Evolutionary conservation across 2,797 vertebrate genomes (phyloP), one percentile per base, ranked within the genome.

Genomic region (Heliangelus exortis): DNA sequence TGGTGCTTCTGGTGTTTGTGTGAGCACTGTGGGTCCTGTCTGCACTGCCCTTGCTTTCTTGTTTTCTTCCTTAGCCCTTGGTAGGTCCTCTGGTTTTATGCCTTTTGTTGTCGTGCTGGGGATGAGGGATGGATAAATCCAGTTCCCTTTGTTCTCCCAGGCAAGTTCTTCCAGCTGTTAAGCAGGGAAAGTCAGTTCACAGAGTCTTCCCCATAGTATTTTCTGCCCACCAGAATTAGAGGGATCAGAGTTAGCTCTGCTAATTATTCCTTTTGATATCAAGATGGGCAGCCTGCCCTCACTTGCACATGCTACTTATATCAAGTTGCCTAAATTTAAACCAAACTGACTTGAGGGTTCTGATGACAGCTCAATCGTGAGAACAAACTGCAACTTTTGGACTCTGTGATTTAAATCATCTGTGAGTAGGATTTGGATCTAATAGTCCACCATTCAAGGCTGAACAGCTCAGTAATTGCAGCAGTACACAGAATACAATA

Each of bases 401-500:
- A 50, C 57, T 57, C 65, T 58, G 39, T 68, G 74, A 92, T 89
- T 95, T 91, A 83, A 75, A 82, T 65, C 15, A 16, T 34, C 72
- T 78, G 2, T 61, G 63, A 77, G 73, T 31, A 65, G 92, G 69
- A 65, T 80, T 75, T 75, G 23, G 72, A 83, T 74, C 75, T 85
- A 66, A 76, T 34, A 73, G 31, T 22, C 53, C 77, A 26, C 48
- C 29, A 53, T 71, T 91, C 39, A 50, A 83, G 48, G 67, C 87
- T 87, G 71, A 90, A 50, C 57, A 57, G 68, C 53, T 72, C 79
- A 28, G 50, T 77, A 87, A 93, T 87, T 91, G 84, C 68, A 57
- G 36, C 68, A 43, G 16, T 36, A 62, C 62, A 45, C 47, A 77
- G 58, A 87, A 83, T 29, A 85, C 54, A 93, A 83, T 72, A 92